phyloP scores from a whole-genome alignment of 2,888 invertebrate species.

The Drosophila kanekoi region DNA sequence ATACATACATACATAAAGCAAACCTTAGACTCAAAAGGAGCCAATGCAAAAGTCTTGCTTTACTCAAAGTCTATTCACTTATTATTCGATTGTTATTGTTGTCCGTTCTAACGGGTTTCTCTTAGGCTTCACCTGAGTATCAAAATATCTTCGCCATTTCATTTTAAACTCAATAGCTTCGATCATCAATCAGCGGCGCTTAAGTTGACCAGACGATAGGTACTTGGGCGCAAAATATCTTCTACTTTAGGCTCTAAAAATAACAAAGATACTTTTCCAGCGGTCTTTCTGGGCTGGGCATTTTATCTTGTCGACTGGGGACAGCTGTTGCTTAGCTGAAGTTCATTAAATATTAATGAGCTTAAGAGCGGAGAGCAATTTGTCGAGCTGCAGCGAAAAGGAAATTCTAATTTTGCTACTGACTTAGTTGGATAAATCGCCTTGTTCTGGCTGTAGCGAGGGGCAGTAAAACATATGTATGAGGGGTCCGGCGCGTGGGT shows the following conservation, averaged over 20 bases:
- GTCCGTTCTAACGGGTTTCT: neutral
- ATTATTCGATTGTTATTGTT: neutral
- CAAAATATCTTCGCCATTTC: neutral
- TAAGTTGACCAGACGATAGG: slow-evolving; percentile 43
- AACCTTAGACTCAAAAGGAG: too few species aligned
- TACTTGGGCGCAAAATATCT: slow-evolving; percentile 13
- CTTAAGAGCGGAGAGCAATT: slow-evolving; percentile 65
- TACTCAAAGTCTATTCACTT: too few species aligned
- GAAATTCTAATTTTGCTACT: slow-evolving; percentile 30
- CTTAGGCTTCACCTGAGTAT: neutral
- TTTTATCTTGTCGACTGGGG: slow-evolving; percentile 36
- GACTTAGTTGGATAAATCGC: slow-evolving; percentile 56
- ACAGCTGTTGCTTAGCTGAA: slow-evolving; percentile 60
- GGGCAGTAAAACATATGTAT: slow-evolving; percentile 2
- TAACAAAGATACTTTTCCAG: slow-evolving; percentile 29
- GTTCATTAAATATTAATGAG: slow-evolving; percentile 77
- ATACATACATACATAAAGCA: too few species aligned
- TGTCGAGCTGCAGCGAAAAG: slow-evolving; percentile 42
- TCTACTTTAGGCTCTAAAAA: slow-evolving; percentile 18
- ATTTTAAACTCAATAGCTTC: slow-evolving; percentile 6
- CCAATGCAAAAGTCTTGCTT: too few species aligned
- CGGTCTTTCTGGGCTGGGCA: slow-evolving; percentile 22
- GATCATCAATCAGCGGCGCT: slow-evolving; percentile 54
- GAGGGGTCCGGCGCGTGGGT: neutral
- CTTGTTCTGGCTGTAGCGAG: slow-evolving; percentile 48